phyloP scores from a whole-genome alignment of 2,888 invertebrate genomes.

The Laspeyria flexula region DNA sequence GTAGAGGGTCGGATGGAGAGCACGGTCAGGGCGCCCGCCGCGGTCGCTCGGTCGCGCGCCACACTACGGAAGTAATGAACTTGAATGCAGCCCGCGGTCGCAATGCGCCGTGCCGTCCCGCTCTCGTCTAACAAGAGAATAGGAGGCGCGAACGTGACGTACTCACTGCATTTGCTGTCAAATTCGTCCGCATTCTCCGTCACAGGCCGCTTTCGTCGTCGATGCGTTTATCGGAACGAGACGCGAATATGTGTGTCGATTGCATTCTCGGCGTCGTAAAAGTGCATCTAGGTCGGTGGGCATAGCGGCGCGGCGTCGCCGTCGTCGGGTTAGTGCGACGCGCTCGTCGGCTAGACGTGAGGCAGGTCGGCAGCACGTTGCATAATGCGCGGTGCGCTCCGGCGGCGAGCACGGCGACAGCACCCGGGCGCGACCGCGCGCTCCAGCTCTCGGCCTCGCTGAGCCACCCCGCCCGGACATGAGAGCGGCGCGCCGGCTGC shows the following conservation, averaged over 20 bases:
- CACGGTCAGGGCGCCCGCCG: constrained; percentile 75
- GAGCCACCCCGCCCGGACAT: constrained; percentile 46
- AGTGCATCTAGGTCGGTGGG: constrained; percentile 86
- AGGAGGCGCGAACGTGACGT: constrained; percentile 80
- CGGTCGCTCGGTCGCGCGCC: constrained; percentile 68
- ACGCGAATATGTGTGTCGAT: constrained; percentile 86
- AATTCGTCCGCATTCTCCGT: constrained; percentile 84
- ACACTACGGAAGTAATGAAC: constrained; percentile 86
- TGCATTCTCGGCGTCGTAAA: constrained; percentile 83
- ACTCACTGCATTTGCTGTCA: constrained; percentile 83
- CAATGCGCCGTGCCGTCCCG: constrained; percentile 72
- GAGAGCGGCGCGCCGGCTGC: constrained; percentile 58
- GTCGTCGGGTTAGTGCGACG: constrained; percentile 77
- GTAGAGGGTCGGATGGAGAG: constrained; percentile 61
- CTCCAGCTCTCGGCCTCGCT: constrained; percentile 25
- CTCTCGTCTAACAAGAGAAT: constrained; percentile 68
- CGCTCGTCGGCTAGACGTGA: constrained; percentile 78
- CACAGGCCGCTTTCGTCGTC: constrained; percentile 85
- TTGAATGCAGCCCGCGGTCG: constrained; percentile 82
- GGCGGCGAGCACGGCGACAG: constrained; percentile 63
- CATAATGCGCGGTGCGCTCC: constrained; percentile 75
- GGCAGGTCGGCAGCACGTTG: constrained; percentile 80
- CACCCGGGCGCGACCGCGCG: constrained; percentile 45
- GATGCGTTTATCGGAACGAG: constrained; percentile 86
- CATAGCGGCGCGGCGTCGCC: constrained; percentile 69